Evolutionary conservation across 2,113 vertebrate genomes (phyloP).

Genomic region (Phoxinus phoxinus): DNA sequence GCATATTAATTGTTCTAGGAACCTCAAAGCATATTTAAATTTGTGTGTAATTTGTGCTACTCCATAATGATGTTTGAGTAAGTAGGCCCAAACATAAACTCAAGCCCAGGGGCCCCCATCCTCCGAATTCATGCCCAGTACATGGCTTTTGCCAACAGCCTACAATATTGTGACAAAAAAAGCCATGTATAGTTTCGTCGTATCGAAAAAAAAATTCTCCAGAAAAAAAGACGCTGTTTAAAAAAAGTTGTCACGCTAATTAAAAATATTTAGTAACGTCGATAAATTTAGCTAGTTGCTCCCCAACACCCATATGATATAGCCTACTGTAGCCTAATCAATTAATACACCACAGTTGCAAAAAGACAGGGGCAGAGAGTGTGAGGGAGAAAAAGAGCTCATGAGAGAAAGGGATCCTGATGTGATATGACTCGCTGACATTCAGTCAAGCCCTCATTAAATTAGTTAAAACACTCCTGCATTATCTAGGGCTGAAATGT

Average conservation of each 20-base stretch:
- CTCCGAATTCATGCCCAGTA: too few species aligned
- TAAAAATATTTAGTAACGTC: not conserved
- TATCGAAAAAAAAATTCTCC: not conserved
- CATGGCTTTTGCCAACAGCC: too few species aligned
- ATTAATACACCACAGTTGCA: not conserved
- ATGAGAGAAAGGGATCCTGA: constrained; percentile 6
- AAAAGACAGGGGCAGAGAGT: not conserved
- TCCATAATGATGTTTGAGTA: too few species aligned
- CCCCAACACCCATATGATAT: not conserved
- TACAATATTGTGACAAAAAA: too few species aligned
- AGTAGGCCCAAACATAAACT: too few species aligned
- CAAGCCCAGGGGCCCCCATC: too few species aligned
- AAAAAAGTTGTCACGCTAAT: not conserved
- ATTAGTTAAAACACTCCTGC: constrained; percentile 20
- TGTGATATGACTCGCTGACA: constrained; percentile 8
- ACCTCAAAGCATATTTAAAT: too few species aligned
- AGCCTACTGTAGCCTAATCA: too few species aligned
- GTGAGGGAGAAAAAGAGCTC: not conserved
- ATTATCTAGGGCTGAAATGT: constrained; percentile 22
- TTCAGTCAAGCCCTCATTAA: constrained; percentile 25
- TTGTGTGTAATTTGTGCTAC: too few species aligned
- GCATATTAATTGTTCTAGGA: too few species aligned
- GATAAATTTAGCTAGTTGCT: not conserved
- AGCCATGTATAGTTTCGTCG: too few species aligned
- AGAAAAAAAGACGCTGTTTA: not conserved